Evolutionary conservation across 2,113 vertebrate genomes (phyloP), one percentile per base, ranked within the genome.

Genomic region (Nesoenas mayeri): DNA sequence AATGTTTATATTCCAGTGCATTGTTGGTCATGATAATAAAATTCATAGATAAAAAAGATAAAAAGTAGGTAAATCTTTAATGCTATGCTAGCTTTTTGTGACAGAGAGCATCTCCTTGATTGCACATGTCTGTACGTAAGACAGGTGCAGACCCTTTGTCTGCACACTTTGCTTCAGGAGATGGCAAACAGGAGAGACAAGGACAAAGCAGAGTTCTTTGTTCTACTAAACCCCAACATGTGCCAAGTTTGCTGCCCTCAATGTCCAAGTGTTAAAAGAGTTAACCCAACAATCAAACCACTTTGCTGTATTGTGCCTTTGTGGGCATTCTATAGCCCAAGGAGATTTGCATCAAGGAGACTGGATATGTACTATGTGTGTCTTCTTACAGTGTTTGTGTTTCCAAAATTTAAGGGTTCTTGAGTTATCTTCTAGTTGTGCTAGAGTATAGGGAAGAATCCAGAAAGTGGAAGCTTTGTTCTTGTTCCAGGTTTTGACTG

Each of bases 41-140:
- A 64, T 40, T 5, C 11, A 31, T 21, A n/a, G 12, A 50, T 5
- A 58, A 56, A n/a, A n/a, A n/a, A n/a, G n/a, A n/a, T n/a, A 42
- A 40, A 62, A 38, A 50, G 14, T 9, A 60, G 4, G 5, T 16
- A 36, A 36, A 64, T 58, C 42, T 72, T 8, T n/a, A 74, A n/a
- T n/a, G n/a, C n/a, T n/a, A n/a, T 16, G 36, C 5, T 25, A 56
- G 7, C 14, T 79, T 4, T 13, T 69, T 67, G 25, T 50, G 34
- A 31, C 17, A 66, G 34, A 32, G 6, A 84, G 51, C 6, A 32
- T 61, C 13, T 29, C 20, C n/a, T 36, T 57, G 25, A 28, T 5
- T 62, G 44, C 6, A 13, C 57, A 26, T 21, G 4, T 3, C 13
- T 61, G 5, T 34, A 20, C 0, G 0, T 22, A 36, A 75, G 5